Evolutionary conservation across 2,797 vertebrate species (phyloP).

Genomic region (Oryzias sinensis): DNA sequence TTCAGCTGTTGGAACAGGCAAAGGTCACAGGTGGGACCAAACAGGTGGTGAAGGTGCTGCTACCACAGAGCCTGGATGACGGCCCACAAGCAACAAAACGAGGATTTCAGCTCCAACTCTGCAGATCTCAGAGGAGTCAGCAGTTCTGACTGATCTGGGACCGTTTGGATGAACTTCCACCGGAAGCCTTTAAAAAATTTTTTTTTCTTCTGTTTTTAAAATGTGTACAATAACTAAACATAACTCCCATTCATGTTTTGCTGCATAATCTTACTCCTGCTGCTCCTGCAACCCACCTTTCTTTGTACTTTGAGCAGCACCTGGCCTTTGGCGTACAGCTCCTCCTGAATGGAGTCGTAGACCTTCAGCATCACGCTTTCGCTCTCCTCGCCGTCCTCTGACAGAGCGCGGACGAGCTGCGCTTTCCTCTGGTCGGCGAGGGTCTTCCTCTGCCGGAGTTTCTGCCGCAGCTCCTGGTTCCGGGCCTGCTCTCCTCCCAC

Average conservation of each 20-base stretch:
- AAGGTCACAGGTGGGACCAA: not conserved
- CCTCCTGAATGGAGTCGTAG: slow-evolving; percentile 89
- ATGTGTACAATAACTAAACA: not conserved
- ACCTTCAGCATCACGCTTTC: slow-evolving; percentile 83
- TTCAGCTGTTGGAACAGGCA: slow-evolving; percentile 72
- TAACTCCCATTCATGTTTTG: not conserved
- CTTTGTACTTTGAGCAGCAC: slow-evolving; percentile 83
- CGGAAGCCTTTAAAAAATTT: no score
- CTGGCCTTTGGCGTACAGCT: slow-evolving; percentile 84
- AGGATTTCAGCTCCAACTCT: no score
- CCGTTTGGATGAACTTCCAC: not conserved
- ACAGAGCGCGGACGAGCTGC: slow-evolving; percentile 80
- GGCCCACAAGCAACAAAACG: no score
- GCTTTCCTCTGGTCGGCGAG: slow-evolving; percentile 81
- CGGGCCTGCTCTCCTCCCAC: slow-evolving; percentile 86
- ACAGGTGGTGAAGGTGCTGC: no score
- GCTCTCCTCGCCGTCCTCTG: slow-evolving; percentile 77
- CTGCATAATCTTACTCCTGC: not conserved
- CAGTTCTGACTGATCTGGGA: not conserved
- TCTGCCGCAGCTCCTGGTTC: slow-evolving; percentile 86
- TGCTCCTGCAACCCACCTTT: slow-evolving; percentile 74
- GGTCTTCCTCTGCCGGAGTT: slow-evolving; percentile 74
- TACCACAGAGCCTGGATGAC: no score
- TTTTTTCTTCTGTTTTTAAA: no score
- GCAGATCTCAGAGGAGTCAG: not conserved